Percentiles rank a stretch among this genome's conserved stretches.
phyloP scores from a whole-genome alignment of 2,888 invertebrate genomes.

The Xylota sylvarum region DNA sequence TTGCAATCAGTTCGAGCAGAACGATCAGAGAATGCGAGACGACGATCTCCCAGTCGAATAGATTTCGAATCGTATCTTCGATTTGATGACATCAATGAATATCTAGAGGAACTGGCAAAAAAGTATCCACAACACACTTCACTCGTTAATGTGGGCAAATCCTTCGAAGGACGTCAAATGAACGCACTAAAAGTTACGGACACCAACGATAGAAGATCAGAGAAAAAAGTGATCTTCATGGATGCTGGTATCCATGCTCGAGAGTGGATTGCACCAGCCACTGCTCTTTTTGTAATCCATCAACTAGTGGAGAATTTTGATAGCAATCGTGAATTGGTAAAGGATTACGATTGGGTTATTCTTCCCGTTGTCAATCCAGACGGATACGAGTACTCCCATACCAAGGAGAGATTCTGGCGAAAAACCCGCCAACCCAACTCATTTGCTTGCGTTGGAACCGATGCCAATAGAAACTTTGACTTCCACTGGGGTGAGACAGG shows the following conservation, averaged over 20 bases:
- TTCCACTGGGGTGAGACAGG: slow-evolving; percentile 86
- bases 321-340: slow-evolving; percentile 85
- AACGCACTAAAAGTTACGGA: slow-evolving; percentile 86
- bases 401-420: slow-evolving; percentile 85
- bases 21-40: slow-evolving; percentile 35
- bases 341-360: slow-evolving; percentile 88
- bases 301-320: slow-evolving; percentile 86
- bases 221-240: slow-evolving; percentile 85
- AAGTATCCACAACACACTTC: slow-evolving; percentile 85
- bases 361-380: slow-evolving; percentile 89
- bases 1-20: slow-evolving; percentile 24
- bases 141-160: slow-evolving; percentile 86
- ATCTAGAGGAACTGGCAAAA: slow-evolving; percentile 84
- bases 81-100: slow-evolving; percentile 85
- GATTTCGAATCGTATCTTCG: slow-evolving; percentile 78
- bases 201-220: slow-evolving; percentile 82
- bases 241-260: slow-evolving; percentile 88
- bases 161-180: slow-evolving; percentile 87
- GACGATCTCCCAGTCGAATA: slow-evolving; percentile 38
- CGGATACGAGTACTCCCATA: slow-evolving; percentile 88
- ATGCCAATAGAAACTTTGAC: slow-evolving; percentile 88
- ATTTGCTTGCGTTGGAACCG: slow-evolving; percentile 85
- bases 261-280: slow-evolving; percentile 88
- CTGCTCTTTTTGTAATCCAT: slow-evolving; percentile 86
- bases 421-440: slow-evolving; percentile 85